Conservation (phyloP, 2,888 invertebrate species). For the Tryphoninae sp. region DNA sequence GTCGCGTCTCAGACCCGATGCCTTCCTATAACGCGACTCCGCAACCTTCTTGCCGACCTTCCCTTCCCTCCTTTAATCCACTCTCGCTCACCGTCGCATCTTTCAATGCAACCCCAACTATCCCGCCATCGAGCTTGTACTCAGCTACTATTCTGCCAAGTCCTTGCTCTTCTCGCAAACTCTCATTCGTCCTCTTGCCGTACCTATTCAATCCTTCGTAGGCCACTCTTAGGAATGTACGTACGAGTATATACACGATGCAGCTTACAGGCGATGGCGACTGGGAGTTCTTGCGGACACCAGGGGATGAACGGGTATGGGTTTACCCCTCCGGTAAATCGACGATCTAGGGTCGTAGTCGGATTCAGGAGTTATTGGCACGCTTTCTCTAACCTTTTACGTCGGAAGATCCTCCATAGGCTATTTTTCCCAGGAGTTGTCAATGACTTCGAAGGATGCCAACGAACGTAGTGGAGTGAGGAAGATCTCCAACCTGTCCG, state of each 20-base stretch:
- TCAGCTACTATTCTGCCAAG: conserved; percentile 42
- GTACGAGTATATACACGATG: conserved; percentile 35
- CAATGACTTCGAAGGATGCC: conserved; percentile 22
- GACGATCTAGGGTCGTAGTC: conserved; percentile 20
- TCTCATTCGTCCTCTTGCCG: conserved; percentile 18
- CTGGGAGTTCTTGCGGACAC: conserved; percentile 6
- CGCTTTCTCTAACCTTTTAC: conserved; percentile 31
- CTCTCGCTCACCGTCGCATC: neutral
- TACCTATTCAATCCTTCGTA: conserved; percentile 55
- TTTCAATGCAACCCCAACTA: neutral
- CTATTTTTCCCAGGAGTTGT: conserved; percentile 11
- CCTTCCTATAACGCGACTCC: conserved; percentile 48
- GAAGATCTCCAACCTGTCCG: neutral
- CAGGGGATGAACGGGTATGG: conserved; percentile 43
- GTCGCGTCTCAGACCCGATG: conserved; percentile 58
- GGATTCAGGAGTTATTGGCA: conserved; percentile 41
- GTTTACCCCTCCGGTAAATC: conserved; percentile 20
- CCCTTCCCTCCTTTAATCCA: conserved; percentile 40
- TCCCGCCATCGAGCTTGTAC: conserved; percentile 35
- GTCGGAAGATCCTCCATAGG: conserved; percentile 14
- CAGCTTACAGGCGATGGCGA: conserved; percentile 1
- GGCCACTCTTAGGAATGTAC: conserved; percentile 39
- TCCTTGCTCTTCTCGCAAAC: conserved; percentile 32
- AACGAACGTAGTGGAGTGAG: neutral
- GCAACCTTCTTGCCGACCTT: conserved; percentile 49